Conservation (phyloP, 2,888 invertebrate genomes). For the Caenorhabditis sp. region DNA sequence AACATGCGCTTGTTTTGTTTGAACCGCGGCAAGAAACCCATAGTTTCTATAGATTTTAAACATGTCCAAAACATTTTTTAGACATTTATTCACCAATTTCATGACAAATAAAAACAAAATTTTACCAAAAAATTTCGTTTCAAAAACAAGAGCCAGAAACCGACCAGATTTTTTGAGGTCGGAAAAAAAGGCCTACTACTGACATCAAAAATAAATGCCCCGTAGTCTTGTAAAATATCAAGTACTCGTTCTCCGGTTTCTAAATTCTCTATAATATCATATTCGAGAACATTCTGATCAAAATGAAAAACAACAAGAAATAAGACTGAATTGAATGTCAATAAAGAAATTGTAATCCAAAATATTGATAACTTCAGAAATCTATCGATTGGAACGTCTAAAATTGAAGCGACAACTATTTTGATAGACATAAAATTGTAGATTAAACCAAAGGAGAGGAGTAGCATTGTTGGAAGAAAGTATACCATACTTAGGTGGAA, state of each 20-base stretch:
- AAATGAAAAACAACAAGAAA: conserved; percentile 2
- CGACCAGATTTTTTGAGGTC: too few relatives aligned
- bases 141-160: too few relatives aligned
- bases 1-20: too few relatives aligned
- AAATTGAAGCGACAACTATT: conserved; percentile 13
- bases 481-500: conserved; percentile 17
- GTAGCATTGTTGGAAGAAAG: conserved; percentile 31
- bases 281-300: conserved; percentile 11
- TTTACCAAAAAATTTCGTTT: conserved; percentile 14
- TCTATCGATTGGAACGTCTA: conserved; percentile 18
- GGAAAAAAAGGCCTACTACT: conserved; percentile 12
- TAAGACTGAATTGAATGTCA: conserved; percentile 12
- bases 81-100: too few relatives aligned
- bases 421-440: conserved; percentile 31
- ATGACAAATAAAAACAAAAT: conserved; percentile 12
- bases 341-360: conserved; percentile 7
- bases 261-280: conserved; percentile 2
- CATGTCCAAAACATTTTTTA: too few relatives aligned
- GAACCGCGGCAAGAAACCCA: too few relatives aligned
- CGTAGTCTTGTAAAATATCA: conserved; percentile 16
- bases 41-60: too few relatives aligned
- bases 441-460: conserved; percentile 26
- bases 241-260: conserved; percentile 4
- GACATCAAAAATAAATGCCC: conserved; percentile 21
- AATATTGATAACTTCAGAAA: conserved; percentile 18